Conservation (phyloP, 2,888 invertebrate genomes). For the Dromius quadrimaculatus region DNA sequence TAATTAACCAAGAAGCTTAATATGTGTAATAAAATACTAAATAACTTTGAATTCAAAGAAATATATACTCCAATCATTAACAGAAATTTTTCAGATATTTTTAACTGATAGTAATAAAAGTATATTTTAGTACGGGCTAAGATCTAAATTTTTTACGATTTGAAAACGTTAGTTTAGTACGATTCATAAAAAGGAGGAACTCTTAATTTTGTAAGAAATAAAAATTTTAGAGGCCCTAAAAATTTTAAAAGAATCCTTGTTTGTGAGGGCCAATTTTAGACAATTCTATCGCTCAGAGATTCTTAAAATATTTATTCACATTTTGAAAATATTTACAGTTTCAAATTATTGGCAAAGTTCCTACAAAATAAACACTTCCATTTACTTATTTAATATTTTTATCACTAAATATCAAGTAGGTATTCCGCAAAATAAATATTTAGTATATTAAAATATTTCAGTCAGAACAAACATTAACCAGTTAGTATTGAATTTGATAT, state of each 20-base stretch:
- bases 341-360: too few relatives aligned
- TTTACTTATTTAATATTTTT: too few relatives aligned
- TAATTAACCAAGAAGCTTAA: constrained; percentile 30
- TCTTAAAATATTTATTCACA: too few relatives aligned
- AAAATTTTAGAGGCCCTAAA: constrained; percentile 20
- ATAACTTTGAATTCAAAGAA: constrained; percentile 29
- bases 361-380: too few relatives aligned
- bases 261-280: too few relatives aligned
- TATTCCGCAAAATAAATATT: too few relatives aligned
- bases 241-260: not conserved
- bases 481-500: too few relatives aligned
- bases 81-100: constrained; percentile 44
- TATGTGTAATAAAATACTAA: constrained; percentile 31
- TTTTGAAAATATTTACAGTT: too few relatives aligned
- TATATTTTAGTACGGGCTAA: constrained; percentile 22
- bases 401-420: too few relatives aligned
- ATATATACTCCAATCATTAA: constrained; percentile 34
- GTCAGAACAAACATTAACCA: too few relatives aligned
- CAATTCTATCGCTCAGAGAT: too few relatives aligned
- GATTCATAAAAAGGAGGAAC: constrained; percentile 5
- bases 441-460: too few relatives aligned
- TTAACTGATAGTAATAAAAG: constrained; percentile 37
- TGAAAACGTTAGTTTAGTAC: constrained; percentile 7
- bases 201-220: constrained; percentile 16
- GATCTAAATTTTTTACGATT: constrained; percentile 40